phyloP scores from a whole-genome alignment of 2,888 invertebrate genomes.

The Netelia virgata region DNA sequence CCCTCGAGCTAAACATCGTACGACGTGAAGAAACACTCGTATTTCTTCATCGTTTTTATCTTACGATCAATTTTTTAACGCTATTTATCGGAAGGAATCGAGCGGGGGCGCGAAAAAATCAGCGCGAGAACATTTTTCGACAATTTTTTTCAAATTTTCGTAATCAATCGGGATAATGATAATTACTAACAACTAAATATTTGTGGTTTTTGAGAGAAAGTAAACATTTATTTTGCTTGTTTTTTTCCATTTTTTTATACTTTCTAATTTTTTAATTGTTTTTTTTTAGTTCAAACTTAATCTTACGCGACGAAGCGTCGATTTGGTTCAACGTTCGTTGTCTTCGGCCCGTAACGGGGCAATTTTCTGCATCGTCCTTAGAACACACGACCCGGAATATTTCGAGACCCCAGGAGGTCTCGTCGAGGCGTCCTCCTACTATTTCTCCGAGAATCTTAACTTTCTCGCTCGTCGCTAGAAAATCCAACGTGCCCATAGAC shows the following conservation, averaged over 20 bases:
- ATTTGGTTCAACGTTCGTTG: too few relatives aligned
- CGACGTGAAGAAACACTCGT: conserved; percentile 22
- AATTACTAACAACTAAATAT: too few relatives aligned
- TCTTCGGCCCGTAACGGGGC: neutral
- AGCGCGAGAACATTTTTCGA: too few relatives aligned
- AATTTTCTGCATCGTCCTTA: neutral
- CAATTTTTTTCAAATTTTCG: too few relatives aligned
- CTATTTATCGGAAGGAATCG: neutral
- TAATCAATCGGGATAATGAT: too few relatives aligned
- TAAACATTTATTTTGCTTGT: too few relatives aligned
- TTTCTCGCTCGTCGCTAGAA: conserved; percentile 39
- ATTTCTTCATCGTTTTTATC: neutral
- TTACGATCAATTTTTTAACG: too few relatives aligned
- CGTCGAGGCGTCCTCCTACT: conserved; percentile 10
- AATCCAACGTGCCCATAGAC: conserved; percentile 38
- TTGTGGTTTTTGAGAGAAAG: too few relatives aligned
- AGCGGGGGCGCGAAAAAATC: neutral
- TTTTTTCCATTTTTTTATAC: too few relatives aligned
- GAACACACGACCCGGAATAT: neutral
- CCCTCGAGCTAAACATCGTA: conserved; percentile 39
- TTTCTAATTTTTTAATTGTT: too few relatives aligned
- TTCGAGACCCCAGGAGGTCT: conserved; percentile 13
- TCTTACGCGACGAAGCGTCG: too few relatives aligned
- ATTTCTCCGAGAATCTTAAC: conserved; percentile 39
- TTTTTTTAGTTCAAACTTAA: too few relatives aligned